Evolutionary conservation across 2,797 vertebrate species (phyloP).

Genomic region (Trachurus trachurus): DNA sequence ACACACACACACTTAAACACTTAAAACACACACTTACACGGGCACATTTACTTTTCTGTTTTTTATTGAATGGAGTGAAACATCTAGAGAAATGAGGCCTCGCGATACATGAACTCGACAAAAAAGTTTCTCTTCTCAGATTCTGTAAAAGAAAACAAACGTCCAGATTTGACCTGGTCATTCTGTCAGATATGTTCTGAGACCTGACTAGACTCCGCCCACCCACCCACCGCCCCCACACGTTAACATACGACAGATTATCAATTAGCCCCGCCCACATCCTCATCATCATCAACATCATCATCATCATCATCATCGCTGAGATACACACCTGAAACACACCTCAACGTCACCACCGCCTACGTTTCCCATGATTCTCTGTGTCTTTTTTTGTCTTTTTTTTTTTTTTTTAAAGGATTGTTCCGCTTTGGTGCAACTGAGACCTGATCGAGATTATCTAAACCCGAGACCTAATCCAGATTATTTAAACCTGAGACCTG

Average conservation of each 20-base stretch:
- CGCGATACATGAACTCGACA: constrained; percentile 79
- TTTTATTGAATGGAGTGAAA: constrained; percentile 87
- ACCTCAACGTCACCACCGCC: not conserved
- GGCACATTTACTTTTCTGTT: constrained; percentile 55
- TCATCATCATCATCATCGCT: not conserved
- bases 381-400: not conserved
- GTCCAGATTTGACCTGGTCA: constrained; percentile 50
- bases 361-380: not conserved
- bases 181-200: constrained; percentile 85
- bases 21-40: constrained; percentile 19
- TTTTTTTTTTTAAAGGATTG: not conserved
- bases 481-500: not conserved
- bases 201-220: constrained; percentile 58
- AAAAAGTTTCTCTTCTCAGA: constrained; percentile 59
- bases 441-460: too few relatives aligned
- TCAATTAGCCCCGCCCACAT: constrained; percentile 26
- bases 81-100: constrained; percentile 88
- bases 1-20: constrained; percentile 34
- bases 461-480: not conserved
- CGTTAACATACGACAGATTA: constrained; percentile 13
- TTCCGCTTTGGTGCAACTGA: not conserved
- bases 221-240: constrained; percentile 34
- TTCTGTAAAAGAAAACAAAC: constrained; percentile 75
- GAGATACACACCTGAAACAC: constrained; percentile 5
- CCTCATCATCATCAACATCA: not conserved